phyloP scores from a whole-genome alignment of 2,113 vertebrate species.

The Python bivittatus region DNA sequence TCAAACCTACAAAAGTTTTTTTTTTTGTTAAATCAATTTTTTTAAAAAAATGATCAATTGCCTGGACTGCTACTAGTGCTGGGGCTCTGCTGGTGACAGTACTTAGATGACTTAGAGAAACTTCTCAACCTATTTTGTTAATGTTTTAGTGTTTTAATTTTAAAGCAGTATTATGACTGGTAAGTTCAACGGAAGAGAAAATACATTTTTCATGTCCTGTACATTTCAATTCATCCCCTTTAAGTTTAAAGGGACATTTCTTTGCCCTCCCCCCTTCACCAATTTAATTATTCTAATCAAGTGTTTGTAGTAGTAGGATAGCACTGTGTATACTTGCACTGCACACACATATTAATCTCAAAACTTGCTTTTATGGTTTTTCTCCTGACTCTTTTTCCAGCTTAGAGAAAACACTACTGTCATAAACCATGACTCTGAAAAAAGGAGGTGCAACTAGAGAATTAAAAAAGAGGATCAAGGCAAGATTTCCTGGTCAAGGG shows the following conservation, averaged over 20 bases:
- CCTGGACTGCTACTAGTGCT: background rate
- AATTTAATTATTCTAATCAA: too few species aligned
- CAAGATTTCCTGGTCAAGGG: background rate
- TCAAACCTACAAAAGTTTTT: background rate
- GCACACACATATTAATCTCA: background rate
- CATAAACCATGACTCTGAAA: background rate
- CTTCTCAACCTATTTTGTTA: background rate
- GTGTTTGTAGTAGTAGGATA: background rate
- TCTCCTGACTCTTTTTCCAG: background rate
- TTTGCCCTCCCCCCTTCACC: too few species aligned
- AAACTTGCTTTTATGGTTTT: background rate
- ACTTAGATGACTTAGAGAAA: background rate
- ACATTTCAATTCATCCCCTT: background rate
- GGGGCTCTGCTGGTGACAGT: background rate
- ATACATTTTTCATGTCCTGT: background rate
- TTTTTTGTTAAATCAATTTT: background rate
- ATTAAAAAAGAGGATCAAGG: background rate
- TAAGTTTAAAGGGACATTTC: background rate
- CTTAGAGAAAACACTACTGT: background rate
- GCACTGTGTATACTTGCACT: background rate
- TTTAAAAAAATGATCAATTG: background rate
- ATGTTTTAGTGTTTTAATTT: background rate
- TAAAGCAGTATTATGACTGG: background rate
- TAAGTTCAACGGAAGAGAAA: background rate
- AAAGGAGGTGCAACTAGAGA: background rate